These are phyloP conservation scores for Syngnathus acus DNA, from an alignment of 2,797 vertebrate species.

Conservation along the genomic window DNA sequence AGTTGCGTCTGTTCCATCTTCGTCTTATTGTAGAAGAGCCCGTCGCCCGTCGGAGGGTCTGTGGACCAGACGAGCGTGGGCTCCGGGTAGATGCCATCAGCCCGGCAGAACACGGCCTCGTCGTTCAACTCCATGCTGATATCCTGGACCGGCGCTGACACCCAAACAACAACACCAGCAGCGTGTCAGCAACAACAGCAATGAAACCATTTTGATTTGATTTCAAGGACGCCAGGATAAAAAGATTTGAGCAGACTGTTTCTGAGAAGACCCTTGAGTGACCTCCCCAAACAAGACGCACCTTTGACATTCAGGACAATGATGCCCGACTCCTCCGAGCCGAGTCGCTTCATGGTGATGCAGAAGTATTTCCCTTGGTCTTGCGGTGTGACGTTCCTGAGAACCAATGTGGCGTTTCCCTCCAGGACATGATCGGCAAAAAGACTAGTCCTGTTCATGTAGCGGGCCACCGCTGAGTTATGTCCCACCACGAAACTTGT, in stretches of 20 bases:
- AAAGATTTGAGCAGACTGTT: too few relatives aligned
- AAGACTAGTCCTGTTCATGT: conserved; percentile 12
- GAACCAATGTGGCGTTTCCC: conserved; percentile 23
- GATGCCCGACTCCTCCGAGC: neutral
- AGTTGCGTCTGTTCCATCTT: neutral
- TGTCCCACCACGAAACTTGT: conserved; percentile 19
- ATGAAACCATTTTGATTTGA: too few relatives aligned
- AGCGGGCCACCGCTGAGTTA: conserved; percentile 5
- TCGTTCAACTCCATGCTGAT: neutral
- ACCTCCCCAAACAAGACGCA: neutral
- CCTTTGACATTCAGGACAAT: conserved; percentile 13
- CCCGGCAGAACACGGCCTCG: conserved; percentile 5
- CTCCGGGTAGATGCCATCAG: conserved; percentile 12
- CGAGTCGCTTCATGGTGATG: neutral
- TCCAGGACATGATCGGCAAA: conserved; percentile 14
- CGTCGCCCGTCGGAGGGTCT: neutral
- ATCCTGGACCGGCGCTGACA: conserved; percentile 9
- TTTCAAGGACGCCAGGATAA: too few relatives aligned
- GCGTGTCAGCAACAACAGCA: neutral
- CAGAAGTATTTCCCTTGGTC: conserved; percentile 29
- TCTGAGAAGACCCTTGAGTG: too few relatives aligned
- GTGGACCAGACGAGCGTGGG: conserved; percentile 18
- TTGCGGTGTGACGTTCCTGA: conserved; percentile 14
- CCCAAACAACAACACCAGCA: neutral
- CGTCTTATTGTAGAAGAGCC: conserved; percentile 8